Conservation (phyloP, 1,140 invertebrate species). For the Melitaea cinxia region DNA sequence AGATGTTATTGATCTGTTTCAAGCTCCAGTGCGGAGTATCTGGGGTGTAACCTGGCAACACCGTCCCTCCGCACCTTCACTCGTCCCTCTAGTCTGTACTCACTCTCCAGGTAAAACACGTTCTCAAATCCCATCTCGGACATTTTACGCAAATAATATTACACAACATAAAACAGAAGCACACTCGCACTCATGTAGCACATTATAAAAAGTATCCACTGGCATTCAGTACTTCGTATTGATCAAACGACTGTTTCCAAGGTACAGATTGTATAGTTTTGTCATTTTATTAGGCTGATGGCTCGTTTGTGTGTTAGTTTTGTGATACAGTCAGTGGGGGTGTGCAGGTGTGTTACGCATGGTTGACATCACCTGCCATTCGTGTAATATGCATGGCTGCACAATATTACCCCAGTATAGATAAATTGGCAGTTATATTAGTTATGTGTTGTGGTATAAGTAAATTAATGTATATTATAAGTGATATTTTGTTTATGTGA, state of each 20-base stretch:
- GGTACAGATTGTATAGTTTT: conserved; percentile 45
- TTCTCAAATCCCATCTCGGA: conserved; percentile 80
- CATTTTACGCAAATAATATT: conserved; percentile 54
- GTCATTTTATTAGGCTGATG: conserved; percentile 36
- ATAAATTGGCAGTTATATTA: conserved; percentile 29
- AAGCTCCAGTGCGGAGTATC: conserved; percentile 61
- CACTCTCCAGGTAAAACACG: conserved; percentile 81
- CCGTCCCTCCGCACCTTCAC: conserved; percentile 62
- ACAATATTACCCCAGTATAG: conserved; percentile 53
- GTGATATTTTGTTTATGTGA: neutral
- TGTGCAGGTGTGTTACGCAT: conserved; percentile 72
- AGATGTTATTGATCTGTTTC: conserved; percentile 79
- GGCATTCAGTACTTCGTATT: conserved; percentile 58
- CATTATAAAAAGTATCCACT: conserved; percentile 56
- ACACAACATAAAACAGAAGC: conserved; percentile 38
- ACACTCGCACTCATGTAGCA: conserved; percentile 41
- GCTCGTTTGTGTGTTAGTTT: conserved; percentile 42
- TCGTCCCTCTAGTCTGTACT: conserved; percentile 62
- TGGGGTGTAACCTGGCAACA: conserved; percentile 75
- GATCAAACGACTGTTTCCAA: conserved; percentile 75
- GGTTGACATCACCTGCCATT: conserved; percentile 66
- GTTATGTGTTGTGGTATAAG: conserved; percentile 10
- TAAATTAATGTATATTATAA: conserved; percentile 12
- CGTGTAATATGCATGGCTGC: conserved; percentile 65
- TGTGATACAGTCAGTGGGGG: conserved; percentile 51